These are phyloP conservation scores for Tiliacea aurago DNA, from an alignment of 2,888 invertebrate genomes.

Conservation along the genomic window DNA sequence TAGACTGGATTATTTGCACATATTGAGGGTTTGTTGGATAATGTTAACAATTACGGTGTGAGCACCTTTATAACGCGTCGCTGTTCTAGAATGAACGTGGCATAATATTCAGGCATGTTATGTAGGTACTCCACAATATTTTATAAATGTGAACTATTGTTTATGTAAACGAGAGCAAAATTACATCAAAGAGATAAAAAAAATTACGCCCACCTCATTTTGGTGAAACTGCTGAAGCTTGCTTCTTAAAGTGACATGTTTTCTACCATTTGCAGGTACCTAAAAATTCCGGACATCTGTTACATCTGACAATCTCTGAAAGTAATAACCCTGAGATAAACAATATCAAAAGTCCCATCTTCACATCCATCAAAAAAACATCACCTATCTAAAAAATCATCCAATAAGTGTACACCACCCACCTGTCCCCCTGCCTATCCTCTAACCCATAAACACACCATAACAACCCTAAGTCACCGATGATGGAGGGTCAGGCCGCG, in stretches of 20 bases:
- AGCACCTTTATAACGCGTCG: neutral
- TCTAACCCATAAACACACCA: slow-evolving; percentile 73
- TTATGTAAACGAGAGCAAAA: too few species aligned
- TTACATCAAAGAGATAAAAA: too few species aligned
- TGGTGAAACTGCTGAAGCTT: too few species aligned
- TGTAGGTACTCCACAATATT: too few species aligned
- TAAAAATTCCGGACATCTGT: too few species aligned
- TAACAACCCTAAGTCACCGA: slow-evolving; percentile 73
- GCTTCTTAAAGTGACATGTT: too few species aligned
- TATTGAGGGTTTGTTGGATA: slow-evolving; percentile 1
- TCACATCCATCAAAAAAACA: neutral
- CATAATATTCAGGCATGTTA: too few species aligned
- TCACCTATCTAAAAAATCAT: neutral
- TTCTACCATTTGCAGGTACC: too few species aligned
- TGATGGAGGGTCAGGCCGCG: slow-evolving; percentile 70
- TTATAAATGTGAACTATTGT: too few species aligned
- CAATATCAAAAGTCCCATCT: neutral
- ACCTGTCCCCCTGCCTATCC: slow-evolving; percentile 69
- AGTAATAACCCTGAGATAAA: neutral
- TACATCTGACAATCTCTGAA: too few species aligned
- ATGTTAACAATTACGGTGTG: neutral
- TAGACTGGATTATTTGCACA: slow-evolving; percentile 1
- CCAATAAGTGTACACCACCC: slow-evolving; percentile 31
- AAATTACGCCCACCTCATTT: too few species aligned
- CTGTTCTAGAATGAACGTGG: too few species aligned